Evolutionary conservation across 2,888 invertebrate genomes (phyloP), one percentile per base, ranked within the genome.

Genomic region (Pristionchus entomophagus): DNA sequence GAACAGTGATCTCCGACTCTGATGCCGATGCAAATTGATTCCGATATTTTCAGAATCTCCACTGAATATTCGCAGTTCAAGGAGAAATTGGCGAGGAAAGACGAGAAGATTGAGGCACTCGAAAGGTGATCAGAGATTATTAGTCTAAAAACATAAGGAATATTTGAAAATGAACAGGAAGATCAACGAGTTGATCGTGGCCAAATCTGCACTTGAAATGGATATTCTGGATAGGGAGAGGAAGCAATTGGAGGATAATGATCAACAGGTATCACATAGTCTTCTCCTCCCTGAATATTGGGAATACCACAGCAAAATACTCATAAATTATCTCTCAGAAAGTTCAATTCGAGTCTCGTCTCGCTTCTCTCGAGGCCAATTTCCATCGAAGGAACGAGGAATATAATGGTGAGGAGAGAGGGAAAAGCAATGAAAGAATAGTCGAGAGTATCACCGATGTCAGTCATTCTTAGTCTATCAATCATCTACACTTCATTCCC

Each of bases 151-250:
- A n/a, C 29, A 49, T 8, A 29, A 26, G 17, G 1, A 41, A 49
- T 81, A 32, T 0, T 82, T 59, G 69, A 69, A 17, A 10, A 17
- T 69, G 17, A n/a, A n/a, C 53, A 82, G 82, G 59, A 82, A 82
- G 29, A 82, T 82, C 8, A 53, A 82, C 41, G 82, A 82, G 8
- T 41, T 82, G 59, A 82, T 82, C 17, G 59, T 82, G n/a, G 53
- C 35, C n/a, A 82, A 82, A 45, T 82, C 82, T 19, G 38, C 82
- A n/a, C 14, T 82, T 4, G 82, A 82, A 59, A 82, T 82, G 82
- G 59, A 53, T 10, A 38, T 82, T 38, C 59, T 82, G 12, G 56
- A 82, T 59, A 56, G 59, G 19, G 82, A 82, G 12, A 35, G 59
- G 19, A 59, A 53, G 14, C 38, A 59, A 41, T 59, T 82, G 26